Percentiles rank a stretch among this genome's conserved stretches.
Conservation (phyloP, 2,797 vertebrate species). For the Pseudotriccus pelzelni region DNA sequence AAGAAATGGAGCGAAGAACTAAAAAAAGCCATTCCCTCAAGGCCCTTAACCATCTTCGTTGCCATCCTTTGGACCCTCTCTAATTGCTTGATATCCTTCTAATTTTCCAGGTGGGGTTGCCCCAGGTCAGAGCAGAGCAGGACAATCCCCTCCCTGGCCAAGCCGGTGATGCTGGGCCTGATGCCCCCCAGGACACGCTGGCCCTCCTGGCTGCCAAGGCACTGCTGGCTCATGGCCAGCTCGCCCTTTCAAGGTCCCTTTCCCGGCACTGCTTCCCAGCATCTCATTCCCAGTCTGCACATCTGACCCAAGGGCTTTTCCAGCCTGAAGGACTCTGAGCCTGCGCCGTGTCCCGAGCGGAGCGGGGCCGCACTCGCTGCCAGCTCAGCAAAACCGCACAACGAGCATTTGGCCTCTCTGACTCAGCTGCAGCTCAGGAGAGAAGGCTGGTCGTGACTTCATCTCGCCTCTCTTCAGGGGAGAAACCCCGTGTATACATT, state of each 20-base stretch:
- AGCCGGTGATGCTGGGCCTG: neutral
- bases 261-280: neutral
- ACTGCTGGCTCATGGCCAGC: neutral
- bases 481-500: rapidly evolving
- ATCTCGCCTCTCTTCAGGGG: neutral
- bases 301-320: neutral
- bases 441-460: neutral
- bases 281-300: neutral
- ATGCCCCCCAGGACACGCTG: neutral
- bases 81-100: neutral
- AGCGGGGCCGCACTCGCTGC: neutral
- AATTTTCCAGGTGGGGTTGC: neutral
- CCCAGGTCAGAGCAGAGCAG: neutral
- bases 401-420: neutral
- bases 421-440: neutral
- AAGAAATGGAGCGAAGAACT: neutral
- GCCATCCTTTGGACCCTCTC: neutral
- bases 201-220: neutral
- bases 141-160: neutral
- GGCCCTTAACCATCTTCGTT: neutral
- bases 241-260: neutral
- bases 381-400: neutral
- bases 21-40: neutral
- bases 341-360: neutral
- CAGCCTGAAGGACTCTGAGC: neutral